A percentile compares a stretch with the other conserved stretches of the same genome.
Conservation (phyloP, 2,888 invertebrate genomes). For the Apodemia zela region DNA sequence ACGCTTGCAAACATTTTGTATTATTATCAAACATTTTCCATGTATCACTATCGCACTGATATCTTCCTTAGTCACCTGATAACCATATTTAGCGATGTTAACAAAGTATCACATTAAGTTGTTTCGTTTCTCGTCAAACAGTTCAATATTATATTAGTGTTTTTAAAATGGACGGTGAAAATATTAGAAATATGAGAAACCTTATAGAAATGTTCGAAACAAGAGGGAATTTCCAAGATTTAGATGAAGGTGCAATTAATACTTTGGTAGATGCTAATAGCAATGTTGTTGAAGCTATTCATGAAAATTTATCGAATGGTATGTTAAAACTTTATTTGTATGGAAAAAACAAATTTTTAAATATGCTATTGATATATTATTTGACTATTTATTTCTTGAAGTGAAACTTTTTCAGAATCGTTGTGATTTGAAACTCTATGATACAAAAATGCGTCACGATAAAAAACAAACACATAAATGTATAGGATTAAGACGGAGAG, state of each 20-base stretch:
- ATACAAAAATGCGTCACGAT: too few relatives aligned
- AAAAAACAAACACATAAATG: too few relatives aligned
- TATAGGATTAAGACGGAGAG: too few relatives aligned
- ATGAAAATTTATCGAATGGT: conserved; percentile 25
- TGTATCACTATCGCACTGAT: not conserved
- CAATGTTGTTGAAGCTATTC: conserved; percentile 24
- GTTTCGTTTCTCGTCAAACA: not conserved
- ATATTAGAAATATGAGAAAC: conserved; percentile 46
- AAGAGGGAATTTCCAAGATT: conserved; percentile 40
- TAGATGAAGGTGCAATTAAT: conserved; percentile 42
- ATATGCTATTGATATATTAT: too few relatives aligned
- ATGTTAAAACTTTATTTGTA: not conserved
- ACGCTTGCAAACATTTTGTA: not conserved
- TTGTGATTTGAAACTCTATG: too few relatives aligned
- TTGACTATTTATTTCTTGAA: too few relatives aligned
- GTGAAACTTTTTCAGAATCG: too few relatives aligned
- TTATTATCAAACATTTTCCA: conserved; percentile 5
- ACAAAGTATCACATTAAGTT: not conserved
- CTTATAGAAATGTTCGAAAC: conserved; percentile 66
- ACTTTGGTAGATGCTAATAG: conserved; percentile 25
- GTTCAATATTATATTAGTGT: conserved; percentile 5
- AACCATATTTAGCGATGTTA: conserved; percentile 1
- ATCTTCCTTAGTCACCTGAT: conserved; percentile 10
- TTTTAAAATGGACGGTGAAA: conserved; percentile 42
- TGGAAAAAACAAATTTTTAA: too few relatives aligned